phyloP scores from a whole-genome alignment of 2,797 vertebrate species.

The Catamblyrhynchus diadema region DNA sequence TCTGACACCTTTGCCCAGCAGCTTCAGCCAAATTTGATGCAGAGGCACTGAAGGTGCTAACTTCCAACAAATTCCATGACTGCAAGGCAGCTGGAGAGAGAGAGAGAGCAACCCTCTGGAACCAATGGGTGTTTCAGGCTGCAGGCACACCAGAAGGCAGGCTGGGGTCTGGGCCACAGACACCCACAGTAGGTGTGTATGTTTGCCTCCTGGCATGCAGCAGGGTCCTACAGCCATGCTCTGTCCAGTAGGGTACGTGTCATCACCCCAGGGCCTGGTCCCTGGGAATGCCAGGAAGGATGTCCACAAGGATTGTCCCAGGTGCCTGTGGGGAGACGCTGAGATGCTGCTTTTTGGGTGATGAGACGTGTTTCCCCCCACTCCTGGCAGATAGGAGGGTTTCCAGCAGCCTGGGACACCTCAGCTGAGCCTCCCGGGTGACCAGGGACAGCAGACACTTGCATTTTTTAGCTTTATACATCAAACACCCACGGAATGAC shows the following conservation, averaged over 20 bases:
- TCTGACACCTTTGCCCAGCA: neutral
- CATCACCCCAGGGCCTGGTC: neutral
- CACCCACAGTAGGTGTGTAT: neutral
- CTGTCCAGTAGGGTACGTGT: fast-evolving
- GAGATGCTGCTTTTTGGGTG: neutral
- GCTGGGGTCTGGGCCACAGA: neutral
- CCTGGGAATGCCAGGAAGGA: neutral
- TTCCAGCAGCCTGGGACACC: neutral
- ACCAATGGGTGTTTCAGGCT: neutral
- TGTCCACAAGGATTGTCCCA: neutral
- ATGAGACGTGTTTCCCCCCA: neutral
- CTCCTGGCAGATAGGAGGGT: neutral
- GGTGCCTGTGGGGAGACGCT: neutral
- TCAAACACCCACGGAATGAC: neutral
- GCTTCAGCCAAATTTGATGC: neutral
- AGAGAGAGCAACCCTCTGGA: neutral
- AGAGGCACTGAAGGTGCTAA: neutral
- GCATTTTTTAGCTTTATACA: neutral
- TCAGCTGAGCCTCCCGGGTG: fast-evolving
- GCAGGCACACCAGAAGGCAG: neutral
- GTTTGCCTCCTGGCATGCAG: neutral
- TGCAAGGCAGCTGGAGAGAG: neutral
- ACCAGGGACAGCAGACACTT: neutral
- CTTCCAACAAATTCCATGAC: neutral
- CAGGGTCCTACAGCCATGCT: neutral